These are phyloP conservation scores for Eupeodes latifasciatus DNA, from an alignment of 2,888 invertebrate genomes.

Conservation along the genomic window DNA sequence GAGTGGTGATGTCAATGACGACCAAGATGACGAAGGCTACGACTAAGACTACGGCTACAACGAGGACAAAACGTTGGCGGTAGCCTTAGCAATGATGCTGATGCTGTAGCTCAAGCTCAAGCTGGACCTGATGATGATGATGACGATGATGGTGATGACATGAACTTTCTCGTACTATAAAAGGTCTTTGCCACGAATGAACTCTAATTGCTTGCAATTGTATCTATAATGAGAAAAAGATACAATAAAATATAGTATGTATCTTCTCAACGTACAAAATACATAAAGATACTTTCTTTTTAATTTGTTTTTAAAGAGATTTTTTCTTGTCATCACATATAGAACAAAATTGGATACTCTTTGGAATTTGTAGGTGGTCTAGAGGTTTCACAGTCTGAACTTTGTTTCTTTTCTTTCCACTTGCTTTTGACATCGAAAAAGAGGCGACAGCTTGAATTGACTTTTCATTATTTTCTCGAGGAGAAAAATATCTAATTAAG, in stretches of 20 bases:
- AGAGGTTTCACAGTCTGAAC: neutral
- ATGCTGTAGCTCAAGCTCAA: too few species aligned
- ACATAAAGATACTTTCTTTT: constrained; percentile 37
- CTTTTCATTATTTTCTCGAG: constrained; percentile 45
- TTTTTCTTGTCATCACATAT: too few species aligned
- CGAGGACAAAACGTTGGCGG: neutral
- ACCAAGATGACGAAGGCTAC: neutral
- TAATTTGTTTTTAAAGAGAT: constrained; percentile 25
- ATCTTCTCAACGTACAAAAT: too few species aligned
- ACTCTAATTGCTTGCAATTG: constrained; percentile 72
- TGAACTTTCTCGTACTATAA: constrained; percentile 49
- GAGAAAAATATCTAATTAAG: constrained; percentile 43
- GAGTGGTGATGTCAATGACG: constrained; percentile 36
- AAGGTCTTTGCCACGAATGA: constrained; percentile 61
- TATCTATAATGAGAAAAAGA: constrained; percentile 73
- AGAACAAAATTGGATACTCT: neutral
- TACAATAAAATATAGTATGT: constrained; percentile 52
- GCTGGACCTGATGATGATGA: constrained; percentile 4
- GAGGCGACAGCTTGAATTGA: constrained; percentile 42
- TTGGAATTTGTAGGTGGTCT: constrained; percentile 17
- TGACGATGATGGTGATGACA: constrained; percentile 38
- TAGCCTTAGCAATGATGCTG: constrained; percentile 16
- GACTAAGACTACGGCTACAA: neutral
- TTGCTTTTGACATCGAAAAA: neutral
- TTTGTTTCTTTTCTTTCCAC: neutral